A percentile compares a stretch with the other conserved stretches of the same genome.
These are phyloP conservation scores for Palloptera scutellata DNA, from an alignment of 2,888 invertebrate species.

Conservation along the genomic window DNA sequence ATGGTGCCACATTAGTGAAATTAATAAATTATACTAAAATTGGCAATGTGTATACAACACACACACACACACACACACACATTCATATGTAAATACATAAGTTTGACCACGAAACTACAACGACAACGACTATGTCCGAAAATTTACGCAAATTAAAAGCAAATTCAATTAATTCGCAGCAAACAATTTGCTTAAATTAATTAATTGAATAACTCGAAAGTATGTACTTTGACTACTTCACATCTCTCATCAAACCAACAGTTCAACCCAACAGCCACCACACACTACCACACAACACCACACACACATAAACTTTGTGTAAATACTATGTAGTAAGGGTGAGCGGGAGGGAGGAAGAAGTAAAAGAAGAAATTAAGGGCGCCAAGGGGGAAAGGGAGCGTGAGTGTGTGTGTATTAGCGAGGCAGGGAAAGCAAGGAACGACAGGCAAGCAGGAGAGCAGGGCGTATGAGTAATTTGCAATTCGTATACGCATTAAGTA, in stretches of 20 bases:
- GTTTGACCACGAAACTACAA: not conserved
- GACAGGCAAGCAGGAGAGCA: constrained; percentile 27
- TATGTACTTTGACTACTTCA: constrained; percentile 46
- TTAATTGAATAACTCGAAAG: constrained; percentile 59
- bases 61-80: constrained; percentile 1
- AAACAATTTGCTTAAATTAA: constrained; percentile 62
- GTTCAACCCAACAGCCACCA: no score
- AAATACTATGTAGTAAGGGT: no score
- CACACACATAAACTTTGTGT: no score
- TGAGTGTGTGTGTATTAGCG: constrained; percentile 5
- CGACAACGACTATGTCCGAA: constrained; percentile 31
- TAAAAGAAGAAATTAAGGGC: not conserved
- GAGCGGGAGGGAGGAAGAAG: no score
- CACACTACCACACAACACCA: no score
- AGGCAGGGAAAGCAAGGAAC: not conserved
- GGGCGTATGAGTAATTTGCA: constrained; percentile 50
- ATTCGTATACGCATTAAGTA: constrained; percentile 49
- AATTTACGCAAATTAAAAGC: constrained; percentile 55
- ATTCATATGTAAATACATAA: not conserved
- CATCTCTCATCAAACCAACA: no score
- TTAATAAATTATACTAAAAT: no score
- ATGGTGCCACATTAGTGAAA: no score
- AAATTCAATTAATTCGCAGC: constrained; percentile 61
- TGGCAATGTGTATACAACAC: not conserved
- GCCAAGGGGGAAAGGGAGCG: not conserved